Percentiles rank a stretch among this genome's conserved stretches.
phyloP scores from a whole-genome alignment of 2,888 invertebrate genomes.

The Halictus quadricinctus region DNA sequence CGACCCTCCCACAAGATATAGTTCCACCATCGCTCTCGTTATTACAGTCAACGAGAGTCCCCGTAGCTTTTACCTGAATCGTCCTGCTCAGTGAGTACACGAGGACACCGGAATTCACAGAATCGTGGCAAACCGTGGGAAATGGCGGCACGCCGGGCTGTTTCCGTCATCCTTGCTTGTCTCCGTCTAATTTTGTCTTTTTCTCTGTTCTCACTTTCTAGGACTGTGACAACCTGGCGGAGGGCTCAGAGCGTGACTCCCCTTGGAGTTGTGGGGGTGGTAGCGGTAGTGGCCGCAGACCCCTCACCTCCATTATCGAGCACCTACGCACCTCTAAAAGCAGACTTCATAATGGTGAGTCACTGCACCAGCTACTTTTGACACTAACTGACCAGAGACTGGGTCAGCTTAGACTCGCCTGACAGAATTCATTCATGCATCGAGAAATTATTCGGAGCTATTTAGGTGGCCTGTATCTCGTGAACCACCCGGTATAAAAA shows the following conservation, averaged over 20 bases:
- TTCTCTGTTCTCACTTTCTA: conserved; percentile 52
- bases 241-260: conserved; percentile 78
- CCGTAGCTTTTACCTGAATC: conserved; percentile 41
- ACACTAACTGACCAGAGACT: background rate
- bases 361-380: conserved; percentile 5
- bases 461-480: too few species aligned
- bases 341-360: conserved; percentile 79
- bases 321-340: conserved; percentile 78
- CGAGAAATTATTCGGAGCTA: background rate
- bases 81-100: conserved; percentile 12
- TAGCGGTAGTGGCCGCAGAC: conserved; percentile 77
- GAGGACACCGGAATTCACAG: conserved; percentile 40
- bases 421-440: background rate
- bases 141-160: conserved; percentile 26
- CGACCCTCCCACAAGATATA: background rate
- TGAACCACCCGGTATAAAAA: background rate
- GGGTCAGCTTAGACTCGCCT: background rate
- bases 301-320: conserved; percentile 80
- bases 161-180: conserved; percentile 36
- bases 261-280: conserved; percentile 79
- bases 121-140: conserved; percentile 53
- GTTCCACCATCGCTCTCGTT: conserved; percentile 38
- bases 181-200: conserved; percentile 28
- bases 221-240: conserved; percentile 81
- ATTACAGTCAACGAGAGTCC: conserved; percentile 33